Evolutionary conservation across 2,113 vertebrate genomes (phyloP), one percentile per base, ranked within the genome.

Genomic region (Cyprinodon tularosa): DNA sequence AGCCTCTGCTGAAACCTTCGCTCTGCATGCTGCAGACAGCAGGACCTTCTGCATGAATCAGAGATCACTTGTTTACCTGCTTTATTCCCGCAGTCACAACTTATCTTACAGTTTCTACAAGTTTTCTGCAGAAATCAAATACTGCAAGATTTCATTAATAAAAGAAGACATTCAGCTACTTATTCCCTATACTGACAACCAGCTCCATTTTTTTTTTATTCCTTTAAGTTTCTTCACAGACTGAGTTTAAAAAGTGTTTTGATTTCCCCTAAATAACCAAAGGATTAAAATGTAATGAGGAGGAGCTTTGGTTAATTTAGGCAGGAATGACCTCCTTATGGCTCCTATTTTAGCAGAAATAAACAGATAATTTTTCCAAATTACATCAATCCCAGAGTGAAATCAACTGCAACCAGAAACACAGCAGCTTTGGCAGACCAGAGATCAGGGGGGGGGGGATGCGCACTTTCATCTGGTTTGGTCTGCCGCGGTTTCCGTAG

Each of bases 1-100:
- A 8, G 48, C 60, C 15, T 66, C 63, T 20, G 53, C 77, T 59
- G 71, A 47, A 74, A 59, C 40, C 57, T 74, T 67, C 67, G 72
- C 68, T 1, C 63, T 61, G 22, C 29, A 38, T 60, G 36, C 64
- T 39, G 53, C 42, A 82, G 65, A 78, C 73, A 3, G 62, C 17
- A 45, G 60, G 1, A 66, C 61, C 29, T 29, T 29, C 29, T 29
- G 29, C 29, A 29, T 29, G 29, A 29, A 29, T 29, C 22, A 37
- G 44, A 20, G 20, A 71, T 66, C 22, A 14, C 3, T 20, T 69
- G 38, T 72, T 66, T 69, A 36, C 61, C 64, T 12, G 62, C 1
- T 20, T 39, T 53, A 9, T 73, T 62, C 71, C 59, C 68, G 62
- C 40, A 67, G n/a, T 37, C 14, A 40, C 68, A 67, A 63, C 45